Conservation (phyloP, 2,797 vertebrate genomes). For the Aldrovandia affinis region DNA sequence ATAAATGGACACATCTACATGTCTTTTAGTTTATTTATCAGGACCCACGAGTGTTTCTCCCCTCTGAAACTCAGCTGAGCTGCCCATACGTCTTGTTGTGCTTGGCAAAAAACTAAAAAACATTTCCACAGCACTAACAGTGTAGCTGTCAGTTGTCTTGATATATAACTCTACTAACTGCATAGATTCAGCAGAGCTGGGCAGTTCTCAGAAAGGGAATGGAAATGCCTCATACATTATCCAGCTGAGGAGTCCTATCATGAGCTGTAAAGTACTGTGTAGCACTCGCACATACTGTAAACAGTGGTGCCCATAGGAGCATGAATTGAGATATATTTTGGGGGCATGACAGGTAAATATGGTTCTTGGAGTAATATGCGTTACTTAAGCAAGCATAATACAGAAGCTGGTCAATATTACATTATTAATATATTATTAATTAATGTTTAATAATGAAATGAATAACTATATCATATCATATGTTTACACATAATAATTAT, state of each 20-base stretch:
- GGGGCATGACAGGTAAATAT: too few relatives aligned
- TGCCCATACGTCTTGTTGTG: background rate
- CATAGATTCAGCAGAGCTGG: background rate
- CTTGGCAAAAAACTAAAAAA: background rate
- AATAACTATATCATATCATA: too few relatives aligned
- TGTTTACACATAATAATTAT: too few relatives aligned
- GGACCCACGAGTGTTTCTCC: background rate
- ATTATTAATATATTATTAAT: too few relatives aligned
- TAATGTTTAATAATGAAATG: too few relatives aligned
- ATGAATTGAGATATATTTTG: background rate
- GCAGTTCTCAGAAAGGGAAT: background rate
- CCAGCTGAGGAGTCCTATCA: background rate
- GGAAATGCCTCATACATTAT: background rate
- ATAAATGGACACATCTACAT: background rate
- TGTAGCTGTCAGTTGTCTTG: background rate
- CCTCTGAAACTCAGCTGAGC: background rate
- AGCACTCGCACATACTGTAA: background rate
- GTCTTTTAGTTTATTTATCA: background rate
- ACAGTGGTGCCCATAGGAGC: background rate
- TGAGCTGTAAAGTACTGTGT: background rate
- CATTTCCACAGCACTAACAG: background rate
- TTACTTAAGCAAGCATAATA: too few relatives aligned
- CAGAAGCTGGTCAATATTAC: too few relatives aligned
- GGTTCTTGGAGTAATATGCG: too few relatives aligned
- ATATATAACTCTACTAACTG: background rate